Conservation (phyloP, 30 jellyfish, hydroid and myxozoan species). For the Phacellophora camtschatica region DNA sequence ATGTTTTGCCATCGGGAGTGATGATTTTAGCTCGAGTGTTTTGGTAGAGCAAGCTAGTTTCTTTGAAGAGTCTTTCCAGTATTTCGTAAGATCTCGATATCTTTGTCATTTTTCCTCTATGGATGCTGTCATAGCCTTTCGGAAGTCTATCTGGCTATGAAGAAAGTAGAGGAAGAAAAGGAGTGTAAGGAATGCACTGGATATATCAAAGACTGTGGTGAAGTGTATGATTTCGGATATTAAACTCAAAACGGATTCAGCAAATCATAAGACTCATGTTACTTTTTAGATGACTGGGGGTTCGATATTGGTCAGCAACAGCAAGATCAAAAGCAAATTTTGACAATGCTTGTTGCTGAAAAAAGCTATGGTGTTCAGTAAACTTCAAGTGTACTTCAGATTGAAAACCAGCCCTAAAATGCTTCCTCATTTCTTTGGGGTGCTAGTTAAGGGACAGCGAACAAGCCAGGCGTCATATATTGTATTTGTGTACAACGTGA, state of each 20-base stretch:
- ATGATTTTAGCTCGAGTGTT: too few relatives aligned
- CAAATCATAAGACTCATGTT: conserved; percentile 9
- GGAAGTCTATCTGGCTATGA: background rate
- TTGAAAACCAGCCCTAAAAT: background rate
- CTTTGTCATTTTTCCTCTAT: too few relatives aligned
- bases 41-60: too few relatives aligned
- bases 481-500: conserved; percentile 7
- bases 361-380: background rate
- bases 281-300: conserved; percentile 28
- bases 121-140: too few relatives aligned
- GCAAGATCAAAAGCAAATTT: conserved; percentile 25
- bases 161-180: conserved; percentile 1
- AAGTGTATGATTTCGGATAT: conserved; percentile 19
- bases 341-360: conserved; percentile 36
- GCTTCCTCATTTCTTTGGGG: conserved; percentile 27
- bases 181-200: conserved; percentile 21
- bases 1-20: too few relatives aligned
- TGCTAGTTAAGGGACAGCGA: conserved; percentile 13
- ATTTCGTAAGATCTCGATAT: too few relatives aligned
- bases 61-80: too few relatives aligned
- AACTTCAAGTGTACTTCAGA: conserved; percentile 1
- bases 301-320: conserved; percentile 18
- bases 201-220: conserved; percentile 4
- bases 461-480: conserved; percentile 27
- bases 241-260: conserved; percentile 10